Base-by-base conservation (phyloP, 2,113 vertebrate species). In the Microtus oregoni region DNA sequence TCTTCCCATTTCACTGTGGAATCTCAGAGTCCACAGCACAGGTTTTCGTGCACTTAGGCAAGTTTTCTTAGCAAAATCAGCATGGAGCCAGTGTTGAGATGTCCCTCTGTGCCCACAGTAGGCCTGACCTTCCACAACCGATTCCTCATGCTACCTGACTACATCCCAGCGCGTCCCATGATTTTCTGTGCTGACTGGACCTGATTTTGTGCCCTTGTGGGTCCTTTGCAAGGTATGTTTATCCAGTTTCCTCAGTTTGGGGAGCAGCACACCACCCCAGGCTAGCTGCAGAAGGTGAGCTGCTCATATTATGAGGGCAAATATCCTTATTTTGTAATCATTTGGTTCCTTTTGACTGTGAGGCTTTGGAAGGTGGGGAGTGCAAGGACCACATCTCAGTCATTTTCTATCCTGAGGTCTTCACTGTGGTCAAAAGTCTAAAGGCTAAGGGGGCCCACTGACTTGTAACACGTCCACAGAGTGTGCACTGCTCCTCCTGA, bases 371-470 rank as follows among this genome's bases (percentile, higher is more conserved):
- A 24, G 15, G 5, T 5, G 3, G 7, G 20, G 30, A 5, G 26
- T 77, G 7, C n/a, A 44, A 22, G 20, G 28, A 79, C 10, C 22
- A 15, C 35, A 19, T 86, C 15, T 75, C 35, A 67, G 32, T 76
- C 26, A n/a, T 92, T 41, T 70, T 32, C 0, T 96, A 79, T 90
- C 50, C 50, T 47, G 7, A 24, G 32, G 22, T 44, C 44, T 47
- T 83, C 1, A 6, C 35, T 52, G 38, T 70, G 68, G 22, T 76
- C 11, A 50, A 28, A 32, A 30, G 50, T 65, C n/a, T 26, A 58
- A 91, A 89, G 28, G n/a, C 92, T 67, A 26, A 44, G 89, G 86
- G 68, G 28, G 91, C 61, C 55, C 91, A 65, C 82, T 65, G 82
- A n/a, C 4, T 58, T 92, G 26, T 85, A 32, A 52, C 50, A 52